phyloP scores from a whole-genome alignment of 2,888 invertebrate species.

The Patella ulyssiponensis region DNA sequence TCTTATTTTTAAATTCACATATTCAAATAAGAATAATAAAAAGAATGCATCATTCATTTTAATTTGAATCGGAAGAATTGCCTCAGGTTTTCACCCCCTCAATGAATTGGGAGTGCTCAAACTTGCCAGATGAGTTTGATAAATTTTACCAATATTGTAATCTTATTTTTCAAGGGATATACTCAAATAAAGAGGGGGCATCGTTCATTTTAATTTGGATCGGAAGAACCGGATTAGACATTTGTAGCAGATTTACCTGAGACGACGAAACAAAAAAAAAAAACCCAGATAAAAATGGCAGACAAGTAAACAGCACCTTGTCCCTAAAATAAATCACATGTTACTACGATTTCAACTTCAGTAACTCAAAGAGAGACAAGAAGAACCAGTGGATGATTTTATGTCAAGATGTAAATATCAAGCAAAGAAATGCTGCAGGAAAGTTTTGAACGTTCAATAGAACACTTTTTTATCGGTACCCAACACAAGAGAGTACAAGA shows the following conservation, averaged over 20 bases:
- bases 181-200: not conserved
- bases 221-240: not conserved
- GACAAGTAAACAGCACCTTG: not conserved
- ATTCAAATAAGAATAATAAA: not conserved
- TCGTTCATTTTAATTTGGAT: not conserved
- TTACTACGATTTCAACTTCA: not conserved
- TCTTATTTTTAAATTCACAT: not conserved
- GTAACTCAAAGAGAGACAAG: not conserved
- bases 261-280: not conserved
- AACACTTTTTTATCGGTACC: not conserved
- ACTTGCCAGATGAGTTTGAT: not conserved
- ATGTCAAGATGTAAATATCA: not conserved
- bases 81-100: not conserved
- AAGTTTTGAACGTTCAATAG: not conserved
- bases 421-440: not conserved
- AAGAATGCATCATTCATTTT: not conserved
- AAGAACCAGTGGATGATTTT: not conserved
- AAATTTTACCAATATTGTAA: not conserved
- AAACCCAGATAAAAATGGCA: not conserved
- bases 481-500: not conserved
- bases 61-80: not conserved
- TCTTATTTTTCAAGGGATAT: not conserved
- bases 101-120: not conserved
- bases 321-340: not conserved
- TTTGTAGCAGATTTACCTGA: not conserved